Percentiles rank a stretch among this genome's conserved stretches.
phyloP scores from a whole-genome alignment of 2,888 invertebrate species.

The Trissolcus japonicus region DNA sequence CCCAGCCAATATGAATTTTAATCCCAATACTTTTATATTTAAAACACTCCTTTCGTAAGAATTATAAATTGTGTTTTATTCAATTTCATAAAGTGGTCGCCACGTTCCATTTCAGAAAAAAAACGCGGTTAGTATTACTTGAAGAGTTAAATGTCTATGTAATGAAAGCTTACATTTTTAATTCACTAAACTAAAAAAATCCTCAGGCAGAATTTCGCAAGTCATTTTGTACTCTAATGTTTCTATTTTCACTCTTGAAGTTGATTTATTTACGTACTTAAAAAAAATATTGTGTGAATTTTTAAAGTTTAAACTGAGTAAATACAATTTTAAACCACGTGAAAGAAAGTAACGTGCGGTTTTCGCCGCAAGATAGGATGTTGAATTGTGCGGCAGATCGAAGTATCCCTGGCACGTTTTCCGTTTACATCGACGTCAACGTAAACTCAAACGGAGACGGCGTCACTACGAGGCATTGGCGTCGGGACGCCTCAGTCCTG shows the following conservation, averaged over 20 bases:
- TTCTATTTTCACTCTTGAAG: too few species aligned
- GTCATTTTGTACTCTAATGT: too few species aligned
- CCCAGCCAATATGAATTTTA: too few species aligned
- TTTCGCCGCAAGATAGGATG: background rate
- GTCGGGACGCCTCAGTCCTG: slow-evolving; percentile 73
- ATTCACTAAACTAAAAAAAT: too few species aligned
- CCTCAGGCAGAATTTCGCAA: too few species aligned
- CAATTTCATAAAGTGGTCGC: slow-evolving; percentile 36
- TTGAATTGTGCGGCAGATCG: slow-evolving; percentile 29
- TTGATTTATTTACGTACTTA: background rate
- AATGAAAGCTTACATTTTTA: too few species aligned
- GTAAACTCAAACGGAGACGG: slow-evolving; percentile 65
- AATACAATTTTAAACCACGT: background rate
- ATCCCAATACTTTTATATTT: slow-evolving; percentile 21
- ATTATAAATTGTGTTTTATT: slow-evolving; percentile 38
- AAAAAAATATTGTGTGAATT: too few species aligned
- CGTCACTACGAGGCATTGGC: slow-evolving; percentile 60
- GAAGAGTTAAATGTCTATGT: slow-evolving; percentile 8
- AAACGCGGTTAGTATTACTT: slow-evolving; percentile 50
- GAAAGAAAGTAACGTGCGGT: background rate
- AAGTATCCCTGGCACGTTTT: slow-evolving; percentile 56
- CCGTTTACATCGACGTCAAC: slow-evolving; percentile 62
- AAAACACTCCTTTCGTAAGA: slow-evolving; percentile 31
- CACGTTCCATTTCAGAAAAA: slow-evolving; percentile 33
- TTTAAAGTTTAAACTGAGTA: background rate